These are phyloP conservation scores for Calameuta pallipes DNA, from an alignment of 2,888 invertebrate species.

Conservation along the genomic window DNA sequence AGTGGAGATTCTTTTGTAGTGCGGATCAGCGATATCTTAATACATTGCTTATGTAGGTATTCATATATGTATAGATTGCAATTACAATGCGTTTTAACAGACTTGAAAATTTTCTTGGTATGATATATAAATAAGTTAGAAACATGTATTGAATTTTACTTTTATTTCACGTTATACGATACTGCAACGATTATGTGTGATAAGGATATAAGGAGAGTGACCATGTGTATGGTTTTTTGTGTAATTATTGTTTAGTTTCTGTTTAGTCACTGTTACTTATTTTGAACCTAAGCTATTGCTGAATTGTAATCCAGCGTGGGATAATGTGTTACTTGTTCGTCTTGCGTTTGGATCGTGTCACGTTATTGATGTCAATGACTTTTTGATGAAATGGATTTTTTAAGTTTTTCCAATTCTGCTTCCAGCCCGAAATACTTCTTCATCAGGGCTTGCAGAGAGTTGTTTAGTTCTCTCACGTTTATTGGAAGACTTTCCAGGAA, in stretches of 20 bases:
- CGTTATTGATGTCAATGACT: neutral
- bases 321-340: neutral
- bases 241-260: neutral
- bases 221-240: neutral
- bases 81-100: neutral
- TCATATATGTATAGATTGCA: neutral
- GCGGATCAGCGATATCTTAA: neutral
- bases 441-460: neutral
- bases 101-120: neutral
- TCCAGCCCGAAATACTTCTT: neutral
- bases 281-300: neutral
- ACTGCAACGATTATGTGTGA: neutral
- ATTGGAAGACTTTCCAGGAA: neutral
- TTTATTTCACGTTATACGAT: neutral
- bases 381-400: neutral
- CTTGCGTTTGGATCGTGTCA: neutral
- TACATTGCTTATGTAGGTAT: neutral
- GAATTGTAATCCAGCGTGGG: neutral
- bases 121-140: neutral
- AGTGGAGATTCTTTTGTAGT: neutral
- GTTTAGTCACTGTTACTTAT: neutral
- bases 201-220: neutral
- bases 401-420: neutral
- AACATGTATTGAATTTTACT: neutral
- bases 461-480: neutral